Evolutionary conservation across 2,888 invertebrate genomes (phyloP).

Genomic region (Cephus pulcher): DNA sequence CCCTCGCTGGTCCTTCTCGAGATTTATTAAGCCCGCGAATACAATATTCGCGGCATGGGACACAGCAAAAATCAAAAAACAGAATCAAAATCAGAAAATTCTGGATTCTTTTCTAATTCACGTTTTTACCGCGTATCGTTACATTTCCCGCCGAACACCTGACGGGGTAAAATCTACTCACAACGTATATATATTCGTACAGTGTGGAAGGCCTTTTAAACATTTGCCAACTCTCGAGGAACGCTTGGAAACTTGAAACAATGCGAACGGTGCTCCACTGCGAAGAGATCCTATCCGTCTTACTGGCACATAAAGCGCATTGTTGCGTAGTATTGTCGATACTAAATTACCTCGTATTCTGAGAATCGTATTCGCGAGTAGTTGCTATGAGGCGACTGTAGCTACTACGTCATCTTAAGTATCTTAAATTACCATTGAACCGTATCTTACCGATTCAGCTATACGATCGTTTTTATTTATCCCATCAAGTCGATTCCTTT

Average conservation of each 20-base stretch:
- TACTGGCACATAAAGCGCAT: constrained; percentile 4
- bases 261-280: constrained; percentile 2
- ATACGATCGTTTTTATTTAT: background rate
- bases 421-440: background rate
- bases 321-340: constrained; percentile 21
- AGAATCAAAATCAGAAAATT: too few relatives aligned
- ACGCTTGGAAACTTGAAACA: constrained; percentile 8
- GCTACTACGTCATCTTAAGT: background rate
- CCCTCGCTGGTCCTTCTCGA: too few relatives aligned
- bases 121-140: too few relatives aligned
- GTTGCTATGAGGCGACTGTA: background rate
- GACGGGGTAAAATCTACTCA: too few relatives aligned
- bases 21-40: too few relatives aligned
- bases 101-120: too few relatives aligned
- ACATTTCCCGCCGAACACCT: too few relatives aligned
- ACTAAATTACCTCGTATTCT: constrained; percentile 26
- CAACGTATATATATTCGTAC: background rate
- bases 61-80: too few relatives aligned
- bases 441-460: background rate
- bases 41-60: too few relatives aligned
- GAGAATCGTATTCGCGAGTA: background rate
- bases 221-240: background rate
- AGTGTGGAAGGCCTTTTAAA: background rate
- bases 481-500: background rate
- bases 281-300: background rate